Base-by-base conservation (phyloP, 2,113 vertebrate species). In the Mustela nigripes region DNA sequence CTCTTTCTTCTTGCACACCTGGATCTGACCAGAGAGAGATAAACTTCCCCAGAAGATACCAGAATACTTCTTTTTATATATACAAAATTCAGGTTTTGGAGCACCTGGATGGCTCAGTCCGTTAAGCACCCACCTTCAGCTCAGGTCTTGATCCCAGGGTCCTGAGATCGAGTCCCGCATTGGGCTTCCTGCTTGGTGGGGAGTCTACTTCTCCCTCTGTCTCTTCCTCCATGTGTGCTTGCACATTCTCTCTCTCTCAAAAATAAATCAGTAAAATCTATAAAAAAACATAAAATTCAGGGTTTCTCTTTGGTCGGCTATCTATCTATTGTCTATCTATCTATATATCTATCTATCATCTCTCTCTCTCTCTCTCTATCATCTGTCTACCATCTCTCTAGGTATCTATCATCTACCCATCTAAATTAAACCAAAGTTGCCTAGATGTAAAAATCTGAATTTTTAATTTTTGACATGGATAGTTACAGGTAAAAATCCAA, bases 241-340 rank as follows among this genome's bases (percentile, higher is more conserved):
- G 8, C 31, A 15, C 31, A 33, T 67, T 33, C 14, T 33, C 31
- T 67, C 15, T 33, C 28, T 65, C 63, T 14, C 63, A 65, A 65
- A 65, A 65, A 31, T 31, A 65, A 65, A 31, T 6, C 12, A 12
- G 14, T 67, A 67, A 67, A 3, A 16, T 15, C 14, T 67, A 33
- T 1, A 67, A 33, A 67, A 67, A 67, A 67, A 33, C 31, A 67
- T 58, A 45, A 19, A 65, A 42, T 26, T 56, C 48, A 93, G 14
- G 24, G 62, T 82, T 36, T 19, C 65, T 81, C 24, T 42, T 24
- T 48, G 63, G 22, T 39, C 18, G 36, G 1, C 98, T 95, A 74
- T 97, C 48, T 26, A 33, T 65, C 48, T 39, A 15, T 50, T 95
- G 67, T 97, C 48, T 26, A 33, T 65, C 33, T 39, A 22, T 50